Conservation (phyloP, 2,888 invertebrate species). For the Stenodera caucasica region DNA sequence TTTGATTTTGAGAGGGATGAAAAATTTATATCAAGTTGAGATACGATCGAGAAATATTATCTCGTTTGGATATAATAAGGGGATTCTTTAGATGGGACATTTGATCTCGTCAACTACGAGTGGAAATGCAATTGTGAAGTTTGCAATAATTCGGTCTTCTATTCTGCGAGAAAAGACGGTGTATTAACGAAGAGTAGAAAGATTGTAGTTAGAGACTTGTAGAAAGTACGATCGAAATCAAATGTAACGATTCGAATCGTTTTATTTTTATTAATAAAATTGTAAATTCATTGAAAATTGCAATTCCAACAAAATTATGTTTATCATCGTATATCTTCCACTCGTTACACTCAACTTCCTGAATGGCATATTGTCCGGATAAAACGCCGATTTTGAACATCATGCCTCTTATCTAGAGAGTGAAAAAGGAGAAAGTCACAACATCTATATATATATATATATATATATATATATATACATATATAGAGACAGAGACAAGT, state of each 20-base stretch:
- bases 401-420: not conserved
- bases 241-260: not conserved
- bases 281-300: too few species aligned
- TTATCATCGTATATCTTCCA: not conserved
- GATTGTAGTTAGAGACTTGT: not conserved
- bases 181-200: too few species aligned
- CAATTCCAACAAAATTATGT: too few species aligned
- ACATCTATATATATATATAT: too few species aligned
- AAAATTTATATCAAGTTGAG: not conserved
- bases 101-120: not conserved
- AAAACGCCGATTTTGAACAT: not conserved
- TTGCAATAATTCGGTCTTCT: conserved; percentile 3
- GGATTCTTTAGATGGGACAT: not conserved
- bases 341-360: conserved; percentile 17
- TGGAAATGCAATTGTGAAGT: conserved; percentile 10
- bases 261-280: too few species aligned
- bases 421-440: not conserved
- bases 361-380: conserved; percentile 7
- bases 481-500: not conserved
- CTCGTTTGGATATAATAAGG: not conserved
- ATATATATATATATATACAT: too few species aligned
- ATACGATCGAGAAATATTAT: not conserved
- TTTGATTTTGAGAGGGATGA: too few species aligned
- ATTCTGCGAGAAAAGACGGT: not conserved
- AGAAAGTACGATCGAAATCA: not conserved